These are phyloP conservation scores for Corythucha ciliata DNA, from an alignment of 2,888 invertebrate species.

Conservation along the genomic window DNA sequence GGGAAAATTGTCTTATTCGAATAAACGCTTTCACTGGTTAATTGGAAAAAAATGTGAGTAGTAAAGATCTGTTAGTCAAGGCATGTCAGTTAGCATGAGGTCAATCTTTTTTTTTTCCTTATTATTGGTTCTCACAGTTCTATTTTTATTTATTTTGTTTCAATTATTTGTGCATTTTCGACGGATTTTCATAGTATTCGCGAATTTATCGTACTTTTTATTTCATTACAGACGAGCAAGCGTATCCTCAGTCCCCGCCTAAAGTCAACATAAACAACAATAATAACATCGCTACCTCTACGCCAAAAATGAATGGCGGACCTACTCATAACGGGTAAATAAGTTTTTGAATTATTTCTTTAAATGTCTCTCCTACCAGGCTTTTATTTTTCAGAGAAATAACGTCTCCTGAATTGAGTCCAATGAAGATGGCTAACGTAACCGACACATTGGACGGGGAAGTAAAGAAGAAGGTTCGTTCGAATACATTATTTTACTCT, in stretches of 20 bases:
- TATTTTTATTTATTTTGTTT: no score
- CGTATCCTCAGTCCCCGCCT: no score
- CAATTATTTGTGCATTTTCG: no score
- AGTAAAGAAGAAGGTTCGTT: conserved; percentile 41
- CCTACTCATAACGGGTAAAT: conserved; percentile 14
- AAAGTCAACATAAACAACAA: conserved; percentile 19
- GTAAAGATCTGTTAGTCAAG: neutral
- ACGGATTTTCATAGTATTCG: no score
- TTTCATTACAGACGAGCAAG: no score
- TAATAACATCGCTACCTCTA: conserved; percentile 16
- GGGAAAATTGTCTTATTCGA: no score
- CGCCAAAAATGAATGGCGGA: conserved; percentile 23
- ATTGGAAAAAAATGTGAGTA: no score
- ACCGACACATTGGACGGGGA: conserved; percentile 28
- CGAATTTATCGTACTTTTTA: no score
- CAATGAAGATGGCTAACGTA: conserved; percentile 37
- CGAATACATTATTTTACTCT: no score
- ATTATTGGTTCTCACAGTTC: no score
- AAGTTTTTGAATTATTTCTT: neutral
- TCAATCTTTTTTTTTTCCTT: conserved; percentile 2
- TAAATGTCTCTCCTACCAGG: no score
- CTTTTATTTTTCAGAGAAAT: conserved; percentile 22
- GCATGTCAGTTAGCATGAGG: neutral
- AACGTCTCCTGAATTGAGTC: conserved; percentile 40
- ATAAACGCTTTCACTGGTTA: no score